These are phyloP conservation scores for Junonia oenone DNA, from an alignment of 2,888 invertebrate genomes.

Conservation along the genomic window DNA sequence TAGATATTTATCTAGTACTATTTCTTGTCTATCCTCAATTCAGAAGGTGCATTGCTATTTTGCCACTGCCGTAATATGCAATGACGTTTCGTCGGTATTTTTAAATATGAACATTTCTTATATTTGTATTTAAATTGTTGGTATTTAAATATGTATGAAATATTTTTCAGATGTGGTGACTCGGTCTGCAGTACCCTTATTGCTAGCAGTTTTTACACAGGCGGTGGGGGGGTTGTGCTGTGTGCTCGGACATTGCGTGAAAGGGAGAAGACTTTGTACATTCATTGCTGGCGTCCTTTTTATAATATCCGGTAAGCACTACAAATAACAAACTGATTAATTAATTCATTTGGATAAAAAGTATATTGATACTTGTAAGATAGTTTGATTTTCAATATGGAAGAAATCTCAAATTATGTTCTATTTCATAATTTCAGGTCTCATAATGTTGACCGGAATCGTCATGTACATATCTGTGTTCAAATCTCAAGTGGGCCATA, in stretches of 20 bases:
- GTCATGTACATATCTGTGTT: conserved; percentile 96
- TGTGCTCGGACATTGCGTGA: conserved; percentile 87
- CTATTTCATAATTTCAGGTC: conserved; percentile 79
- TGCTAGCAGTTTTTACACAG: conserved; percentile 87
- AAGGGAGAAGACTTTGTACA: conserved; percentile 87
- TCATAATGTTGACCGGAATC: conserved; percentile 93
- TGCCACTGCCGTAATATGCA: too few relatives aligned
- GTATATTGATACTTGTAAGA: too few relatives aligned
- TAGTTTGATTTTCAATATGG: too few relatives aligned
- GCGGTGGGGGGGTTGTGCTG: conserved; percentile 89
- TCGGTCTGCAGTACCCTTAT: conserved; percentile 89
- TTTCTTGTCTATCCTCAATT: too few relatives aligned
- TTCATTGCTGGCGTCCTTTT: conserved; percentile 92
- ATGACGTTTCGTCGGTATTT: too few relatives aligned
- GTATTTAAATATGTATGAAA: background rate
- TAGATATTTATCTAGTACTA: background rate
- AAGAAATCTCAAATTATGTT: background rate
- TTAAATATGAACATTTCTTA: too few relatives aligned
- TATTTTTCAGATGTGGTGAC: conserved; percentile 90
- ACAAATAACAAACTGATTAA: background rate
- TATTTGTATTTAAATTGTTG: background rate
- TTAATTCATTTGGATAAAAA: background rate
- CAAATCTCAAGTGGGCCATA: conserved; percentile 93
- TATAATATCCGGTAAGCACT: conserved; percentile 90
- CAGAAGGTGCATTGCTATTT: too few relatives aligned